Percentiles rank a stretch among this genome's conserved stretches.
Evolutionary conservation across 2,888 invertebrate genomes (phyloP).

Genomic region (Mythimna vitellina): DNA sequence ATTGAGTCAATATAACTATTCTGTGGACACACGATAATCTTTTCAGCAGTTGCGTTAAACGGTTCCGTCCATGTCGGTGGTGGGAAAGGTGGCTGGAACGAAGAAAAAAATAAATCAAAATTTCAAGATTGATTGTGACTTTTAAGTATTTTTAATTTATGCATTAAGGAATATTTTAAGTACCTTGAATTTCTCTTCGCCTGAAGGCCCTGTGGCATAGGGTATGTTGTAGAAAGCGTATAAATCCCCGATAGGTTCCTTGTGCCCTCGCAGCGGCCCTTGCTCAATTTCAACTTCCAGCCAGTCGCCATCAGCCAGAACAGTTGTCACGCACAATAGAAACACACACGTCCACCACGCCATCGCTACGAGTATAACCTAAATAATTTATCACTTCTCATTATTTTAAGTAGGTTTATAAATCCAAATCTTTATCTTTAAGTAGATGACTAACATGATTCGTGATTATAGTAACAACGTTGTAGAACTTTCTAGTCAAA

Average conservation of each 20-base stretch:
- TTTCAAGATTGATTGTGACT: too few relatives aligned
- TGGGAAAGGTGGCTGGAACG: conserved; percentile 55
- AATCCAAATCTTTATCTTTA: not conserved
- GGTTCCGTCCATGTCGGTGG: conserved; percentile 64
- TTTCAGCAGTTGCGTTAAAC: conserved; percentile 68
- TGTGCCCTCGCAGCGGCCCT: conserved; percentile 71
- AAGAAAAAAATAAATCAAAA: too few relatives aligned
- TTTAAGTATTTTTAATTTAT: not conserved
- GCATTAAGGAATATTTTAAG: too few relatives aligned
- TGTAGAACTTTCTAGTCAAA: too few relatives aligned
- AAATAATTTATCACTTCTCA: too few relatives aligned
- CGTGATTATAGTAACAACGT: too few relatives aligned
- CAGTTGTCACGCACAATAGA: conserved; percentile 6
- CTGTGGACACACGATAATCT: conserved; percentile 70
- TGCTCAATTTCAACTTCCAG: conserved; percentile 64
- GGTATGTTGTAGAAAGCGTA: conserved; percentile 74
- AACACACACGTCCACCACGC: conserved; percentile 18
- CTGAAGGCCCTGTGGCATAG: conserved; percentile 74
- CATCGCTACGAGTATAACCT: conserved; percentile 8
- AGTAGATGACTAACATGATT: too few relatives aligned
- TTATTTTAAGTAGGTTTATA: too few relatives aligned
- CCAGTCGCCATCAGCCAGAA: conserved; percentile 32
- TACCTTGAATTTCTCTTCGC: conserved; percentile 71
- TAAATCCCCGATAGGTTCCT: conserved; percentile 58
- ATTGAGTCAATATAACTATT: not conserved